Evolutionary conservation across 2,888 invertebrate genomes (phyloP).

Genomic region (Busseola fusca): DNA sequence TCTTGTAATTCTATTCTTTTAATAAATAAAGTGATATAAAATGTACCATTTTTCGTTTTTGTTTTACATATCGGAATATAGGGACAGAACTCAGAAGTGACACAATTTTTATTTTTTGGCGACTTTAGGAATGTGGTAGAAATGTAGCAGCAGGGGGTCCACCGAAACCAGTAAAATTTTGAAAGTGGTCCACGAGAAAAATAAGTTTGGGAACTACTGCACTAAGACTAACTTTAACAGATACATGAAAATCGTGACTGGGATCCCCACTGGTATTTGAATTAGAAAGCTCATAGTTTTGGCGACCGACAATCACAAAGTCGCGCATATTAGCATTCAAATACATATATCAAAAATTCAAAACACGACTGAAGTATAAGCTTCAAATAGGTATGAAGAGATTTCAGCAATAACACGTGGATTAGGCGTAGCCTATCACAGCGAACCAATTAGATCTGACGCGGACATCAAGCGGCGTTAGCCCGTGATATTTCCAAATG

Average conservation of each 20-base stretch:
- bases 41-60: no score
- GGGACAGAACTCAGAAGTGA: no score
- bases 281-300: slow-evolving; percentile 7
- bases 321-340: background rate
- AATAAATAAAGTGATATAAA: no score
- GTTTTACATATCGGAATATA: no score
- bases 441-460: slow-evolving; percentile 77
- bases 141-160: no score
- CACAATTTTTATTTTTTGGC: no score
- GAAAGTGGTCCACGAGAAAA: no score
- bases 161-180: no score
- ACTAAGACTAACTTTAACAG: background rate
- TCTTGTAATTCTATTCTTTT: no score
- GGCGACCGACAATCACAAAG: background rate
- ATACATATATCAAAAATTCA: no score
- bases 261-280: background rate
- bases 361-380: slow-evolving; percentile 23
- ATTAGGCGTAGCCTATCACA: slow-evolving; percentile 45
- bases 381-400: background rate
- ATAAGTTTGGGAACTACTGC: no score
- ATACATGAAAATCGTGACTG: background rate
- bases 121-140: no score
- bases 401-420: slow-evolving; percentile 23
- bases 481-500: slow-evolving; percentile 76
- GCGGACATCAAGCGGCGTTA: slow-evolving; percentile 73